Base-by-base conservation (phyloP, 2,797 vertebrate species). In the Hylomyscus alleni region DNA sequence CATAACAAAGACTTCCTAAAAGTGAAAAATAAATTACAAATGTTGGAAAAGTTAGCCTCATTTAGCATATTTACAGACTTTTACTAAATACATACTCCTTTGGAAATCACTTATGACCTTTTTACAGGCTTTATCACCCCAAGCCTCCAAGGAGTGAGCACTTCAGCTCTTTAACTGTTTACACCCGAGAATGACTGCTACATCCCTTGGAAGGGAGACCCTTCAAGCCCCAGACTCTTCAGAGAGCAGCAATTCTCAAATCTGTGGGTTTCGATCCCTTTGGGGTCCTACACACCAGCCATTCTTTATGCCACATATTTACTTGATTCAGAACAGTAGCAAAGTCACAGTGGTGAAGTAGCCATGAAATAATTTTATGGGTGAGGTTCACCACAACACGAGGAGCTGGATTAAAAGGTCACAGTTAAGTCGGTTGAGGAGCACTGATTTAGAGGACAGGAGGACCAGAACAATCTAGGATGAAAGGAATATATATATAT, bases 11-110 rank as follows among this genome's bases (percentile, higher is more conserved):
- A 97, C 98, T 98, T 98, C 98, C 99, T 99, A 99, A 98, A 97
- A 98, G 98, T 99, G 98, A 98, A 99, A 98, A 98, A 98, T 44
- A 99, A 98, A 99, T 99, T 99, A 99, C 99, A 99, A 99, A 99
- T 99, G 99, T 98, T 99, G 99, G 98, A 99, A 99, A 99, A 99
- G 99, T 99, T 99, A 98, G 98, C 98, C 98, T 98, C 98, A 98
- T 99, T 99, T 98, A 98, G 99, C 98, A 98, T 99, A 99, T 99
- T 98, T 99, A 99, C 98, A 98, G 97, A 98, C 98, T 99, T 96
- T 98, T 98, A 98, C 98, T 99, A 98, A 98, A 99, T 99, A 99
- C 98, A 98, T 98, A 98, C 98, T 98, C 98, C 97, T 97, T 98
- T 98, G 98, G 98, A 98, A 99, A 98, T 97, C 95, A 98, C 97